Base-by-base conservation (phyloP, 2,888 invertebrate genomes). In the Lepidocyrtoides sp. region DNA sequence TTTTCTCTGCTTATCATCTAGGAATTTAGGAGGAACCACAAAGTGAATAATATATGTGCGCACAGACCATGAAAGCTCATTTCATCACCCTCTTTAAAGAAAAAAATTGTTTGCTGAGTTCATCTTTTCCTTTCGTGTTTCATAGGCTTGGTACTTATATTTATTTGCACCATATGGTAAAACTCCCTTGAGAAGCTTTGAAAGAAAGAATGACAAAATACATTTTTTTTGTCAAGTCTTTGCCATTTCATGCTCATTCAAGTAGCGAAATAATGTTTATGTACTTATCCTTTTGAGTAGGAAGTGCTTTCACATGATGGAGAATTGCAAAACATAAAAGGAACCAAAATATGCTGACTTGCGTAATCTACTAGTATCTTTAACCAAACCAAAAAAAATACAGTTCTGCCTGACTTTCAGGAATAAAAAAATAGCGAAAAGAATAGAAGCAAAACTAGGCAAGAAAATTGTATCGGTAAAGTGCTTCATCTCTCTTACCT, bases 401-500 rank as follows among this genome's bases (percentile, higher is more conserved):
- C n/a, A n/a, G n/a, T n/a, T n/a, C n/a, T n/a, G n/a, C n/a, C n/a
- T n/a, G n/a, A n/a, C n/a, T n/a, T n/a, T n/a, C n/a, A n/a, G n/a
- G n/a, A n/a, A n/a, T n/a, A n/a, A n/a, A n/a, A 51, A 51, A 51
- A 17, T 51, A n/a, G 3, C 17, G 2, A 51, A 17, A 17, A n/a
- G 51, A n/a, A n/a, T n/a, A n/a, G 10, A 57, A 57, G 8, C 23
- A 23, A 57, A 57, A 4, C 8, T 5, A 10, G n/a, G 51, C n/a
- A 51, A 10, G 41, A 7, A 51, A 29, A 29, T 4, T 32, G n/a
- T 29, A 12, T 26, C 26, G 3, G 69, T 8, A 2, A 32, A 60
- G 5, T 48, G n/a, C n/a, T n/a, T n/a, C n/a, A n/a, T n/a, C n/a
- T 79, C 54, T 83, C 91, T 87, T 81, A 86, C 91, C 93, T 92